Base-by-base conservation (phyloP, 2,888 invertebrate genomes). In the Dysmachus trigonus region DNA sequence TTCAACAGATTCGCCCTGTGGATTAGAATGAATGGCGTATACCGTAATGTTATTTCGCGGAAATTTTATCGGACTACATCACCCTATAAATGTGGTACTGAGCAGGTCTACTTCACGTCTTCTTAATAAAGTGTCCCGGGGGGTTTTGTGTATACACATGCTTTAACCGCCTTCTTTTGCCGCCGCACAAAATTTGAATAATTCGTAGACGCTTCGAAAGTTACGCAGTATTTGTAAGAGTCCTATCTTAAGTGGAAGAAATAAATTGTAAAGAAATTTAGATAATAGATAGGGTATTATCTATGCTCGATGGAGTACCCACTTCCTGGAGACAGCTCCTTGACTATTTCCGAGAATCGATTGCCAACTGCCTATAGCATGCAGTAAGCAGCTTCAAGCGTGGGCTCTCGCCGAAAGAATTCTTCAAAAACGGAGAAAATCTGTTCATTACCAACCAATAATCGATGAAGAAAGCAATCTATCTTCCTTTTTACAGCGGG, bases 381-480 rank as follows among this genome's bases (percentile, higher is more conserved):
- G 53, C 53, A 22, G 22, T 5, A 18, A 18, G 53, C 53, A 22
- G 22, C 4, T 8, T 38, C 5, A 31, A 31, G 3, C 15, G 62
- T 62, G 27, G 62, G 22, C n/a, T 3, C 62, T 62, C 18, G 0
- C 7, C 27, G 62, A 62, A 62, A 62, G 62, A 62, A 62, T 62
- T 62, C 62, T 62, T 62, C 22, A 62, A 62, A n/a, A 77, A 27
- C 27, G 47, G 13, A 47, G 30, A 77, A 77, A 77, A 41, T 77
- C 77, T 30, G 22, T 47, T 77, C 77, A 77, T 77, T 77, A 77
- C 18, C 47, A 77, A 27, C 47, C 77, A 47, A 47, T 77, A 77
- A 77, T 77, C 77, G 22, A 27, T 77, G 27, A 10, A 47, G 77
- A 15, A 77, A 77, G 77, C 47, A 77, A 77, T 77, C 30, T 31